Percentiles rank a stretch among this genome's conserved stretches.
Conservation (phyloP, 2,113 vertebrate species). For the Bos indicus region DNA sequence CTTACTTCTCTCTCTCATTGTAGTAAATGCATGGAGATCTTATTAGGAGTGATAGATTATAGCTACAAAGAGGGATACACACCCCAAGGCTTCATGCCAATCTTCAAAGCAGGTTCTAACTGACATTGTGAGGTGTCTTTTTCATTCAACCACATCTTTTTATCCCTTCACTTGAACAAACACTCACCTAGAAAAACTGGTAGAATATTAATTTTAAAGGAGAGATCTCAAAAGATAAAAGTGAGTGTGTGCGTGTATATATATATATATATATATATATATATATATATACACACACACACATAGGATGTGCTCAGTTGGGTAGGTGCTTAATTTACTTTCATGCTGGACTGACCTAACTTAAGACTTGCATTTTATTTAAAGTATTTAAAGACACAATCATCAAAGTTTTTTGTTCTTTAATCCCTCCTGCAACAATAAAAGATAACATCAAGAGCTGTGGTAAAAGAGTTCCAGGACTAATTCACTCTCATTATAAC, state of each 20-base stretch:
- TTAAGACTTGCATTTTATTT: not conserved
- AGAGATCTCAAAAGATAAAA: not conserved
- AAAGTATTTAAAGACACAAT: not conserved
- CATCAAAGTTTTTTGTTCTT: not conserved
- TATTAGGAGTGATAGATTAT: not conserved
- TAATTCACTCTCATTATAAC: not conserved
- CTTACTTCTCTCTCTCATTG: not conserved
- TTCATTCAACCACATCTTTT: not conserved
- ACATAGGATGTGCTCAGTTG: not conserved
- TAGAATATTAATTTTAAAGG: not conserved
- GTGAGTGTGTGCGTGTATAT: rapidly evolving
- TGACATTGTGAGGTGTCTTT: not conserved
- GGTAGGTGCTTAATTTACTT: not conserved
- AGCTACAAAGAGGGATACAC: not conserved
- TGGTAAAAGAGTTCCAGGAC: not conserved
- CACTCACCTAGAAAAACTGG: not conserved
- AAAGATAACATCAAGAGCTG: not conserved
- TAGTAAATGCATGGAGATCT: not conserved
- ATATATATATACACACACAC: not conserved
- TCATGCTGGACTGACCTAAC: not conserved
- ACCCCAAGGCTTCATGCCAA: not conserved
- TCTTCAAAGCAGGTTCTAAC: not conserved
- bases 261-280: not conserved
- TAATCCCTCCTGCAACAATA: not conserved
- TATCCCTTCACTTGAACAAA: not conserved